These are phyloP conservation scores for Enhydra lutris DNA, from an alignment of 2,113 vertebrate genomes.

Conservation along the genomic window DNA sequence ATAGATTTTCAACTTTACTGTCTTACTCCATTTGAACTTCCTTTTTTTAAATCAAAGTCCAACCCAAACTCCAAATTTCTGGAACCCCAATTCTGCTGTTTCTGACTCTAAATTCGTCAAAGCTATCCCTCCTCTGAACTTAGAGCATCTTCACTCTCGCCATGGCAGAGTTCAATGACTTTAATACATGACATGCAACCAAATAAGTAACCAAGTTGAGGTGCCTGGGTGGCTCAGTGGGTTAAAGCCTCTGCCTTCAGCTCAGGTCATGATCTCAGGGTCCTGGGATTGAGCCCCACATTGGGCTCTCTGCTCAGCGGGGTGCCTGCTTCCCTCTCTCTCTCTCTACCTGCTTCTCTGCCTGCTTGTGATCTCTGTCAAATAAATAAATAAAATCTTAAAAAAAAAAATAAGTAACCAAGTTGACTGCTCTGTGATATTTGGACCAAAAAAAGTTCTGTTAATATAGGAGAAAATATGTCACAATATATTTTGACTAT, in stretches of 20 bases:
- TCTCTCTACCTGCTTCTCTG: no score
- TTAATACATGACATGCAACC: not conserved
- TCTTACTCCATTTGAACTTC: not conserved
- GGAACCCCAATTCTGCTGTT: not conserved
- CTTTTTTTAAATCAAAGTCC: not conserved
- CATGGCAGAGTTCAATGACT: fast-evolving
- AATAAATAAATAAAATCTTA: no score
- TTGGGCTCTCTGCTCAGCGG: no score
- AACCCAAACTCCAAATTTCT: not conserved
- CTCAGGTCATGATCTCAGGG: no score
- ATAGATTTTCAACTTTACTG: not conserved
- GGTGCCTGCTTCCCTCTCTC: no score
- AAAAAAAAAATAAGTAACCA: not conserved
- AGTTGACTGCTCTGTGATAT: not conserved
- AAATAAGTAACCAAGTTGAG: not conserved
- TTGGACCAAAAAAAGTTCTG: not conserved
- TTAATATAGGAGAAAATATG: not conserved
- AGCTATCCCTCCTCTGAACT: not conserved
- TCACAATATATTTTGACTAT: not conserved
- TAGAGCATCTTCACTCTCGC: fast-evolving
- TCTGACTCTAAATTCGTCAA: not conserved
- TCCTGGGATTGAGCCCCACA: no score
- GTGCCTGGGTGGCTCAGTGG: no score
- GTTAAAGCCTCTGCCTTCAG: no score
- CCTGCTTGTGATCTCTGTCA: no score